These are phyloP conservation scores for Synanthedon vespiformis DNA, from an alignment of 2,888 invertebrate species.

Conservation along the genomic window DNA sequence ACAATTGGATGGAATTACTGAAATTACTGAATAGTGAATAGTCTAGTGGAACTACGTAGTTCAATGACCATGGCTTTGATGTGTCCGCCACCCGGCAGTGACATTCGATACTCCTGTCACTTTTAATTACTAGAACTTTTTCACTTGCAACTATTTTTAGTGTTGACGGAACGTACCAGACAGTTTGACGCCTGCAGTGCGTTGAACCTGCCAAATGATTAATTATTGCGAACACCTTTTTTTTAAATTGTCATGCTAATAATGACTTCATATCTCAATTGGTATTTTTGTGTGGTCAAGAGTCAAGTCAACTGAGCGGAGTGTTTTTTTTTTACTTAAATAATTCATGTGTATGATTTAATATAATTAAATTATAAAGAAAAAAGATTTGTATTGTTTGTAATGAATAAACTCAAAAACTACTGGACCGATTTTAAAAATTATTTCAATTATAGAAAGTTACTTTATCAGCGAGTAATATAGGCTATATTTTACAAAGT, in stretches of 20 bases:
- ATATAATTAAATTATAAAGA: too few species aligned
- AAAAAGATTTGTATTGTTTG: too few species aligned
- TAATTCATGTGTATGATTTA: too few species aligned
- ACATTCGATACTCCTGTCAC: conserved; percentile 20
- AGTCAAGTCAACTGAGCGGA: too few species aligned
- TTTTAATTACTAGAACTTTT: conserved; percentile 23
- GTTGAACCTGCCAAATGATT: conserved; percentile 19
- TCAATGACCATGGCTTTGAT: conserved; percentile 21
- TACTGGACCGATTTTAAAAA: too few species aligned
- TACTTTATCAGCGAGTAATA: too few species aligned
- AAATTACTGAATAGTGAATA: conserved; percentile 3
- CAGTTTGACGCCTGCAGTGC: conserved; percentile 26
- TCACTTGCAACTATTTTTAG: conserved; percentile 21
- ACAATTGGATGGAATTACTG: conserved; percentile 27
- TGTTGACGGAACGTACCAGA: conserved; percentile 16
- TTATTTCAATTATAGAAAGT: too few species aligned
- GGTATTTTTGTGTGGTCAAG: not conserved
- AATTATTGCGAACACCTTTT: conserved; percentile 13
- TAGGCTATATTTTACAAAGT: too few species aligned
- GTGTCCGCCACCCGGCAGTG: conserved; percentile 9
- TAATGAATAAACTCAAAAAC: too few species aligned
- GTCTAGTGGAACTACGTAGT: conserved; percentile 6
- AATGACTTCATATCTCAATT: conserved; percentile 10
- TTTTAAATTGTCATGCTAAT: conserved; percentile 9
- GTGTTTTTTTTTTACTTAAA: too few species aligned